Percentiles rank a stretch among this genome's conserved stretches.
Evolutionary conservation across 2,888 invertebrate species (phyloP).

Genomic region (Himalopsyche anomala): DNA sequence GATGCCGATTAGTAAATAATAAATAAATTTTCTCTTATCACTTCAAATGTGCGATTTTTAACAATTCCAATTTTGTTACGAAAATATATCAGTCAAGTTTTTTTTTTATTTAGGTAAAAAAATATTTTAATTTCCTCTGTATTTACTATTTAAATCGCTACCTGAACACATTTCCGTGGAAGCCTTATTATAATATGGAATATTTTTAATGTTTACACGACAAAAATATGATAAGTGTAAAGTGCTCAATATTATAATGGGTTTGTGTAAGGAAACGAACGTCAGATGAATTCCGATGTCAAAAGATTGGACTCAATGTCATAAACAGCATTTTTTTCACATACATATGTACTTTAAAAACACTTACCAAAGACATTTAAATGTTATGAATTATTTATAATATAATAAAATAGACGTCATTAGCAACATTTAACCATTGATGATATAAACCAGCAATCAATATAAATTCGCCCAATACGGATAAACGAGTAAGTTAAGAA

Average conservation of each 20-base stretch:
- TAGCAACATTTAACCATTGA: neutral
- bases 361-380: neutral
- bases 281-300: neutral
- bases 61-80: conserved; percentile 35
- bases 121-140: conserved; percentile 28
- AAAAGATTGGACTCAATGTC: neutral
- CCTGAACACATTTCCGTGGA: conserved; percentile 60
- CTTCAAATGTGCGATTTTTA: conserved; percentile 36
- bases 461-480: neutral
- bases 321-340: neutral
- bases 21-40: conserved; percentile 15
- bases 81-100: conserved; percentile 46
- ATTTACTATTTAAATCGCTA: conserved; percentile 42
- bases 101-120: conserved; percentile 27
- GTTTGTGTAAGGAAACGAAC: neutral
- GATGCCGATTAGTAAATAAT: neutral
- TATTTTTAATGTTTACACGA: conserved; percentile 35
- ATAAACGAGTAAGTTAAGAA: too few relatives aligned
- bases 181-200: conserved; percentile 57
- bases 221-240: neutral
- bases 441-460: neutral
- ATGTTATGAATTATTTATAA: conserved; percentile 1
- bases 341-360: neutral
- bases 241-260: conserved; percentile 16
- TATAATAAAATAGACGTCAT: conserved; percentile 6